A percentile compares a stretch with the other conserved stretches of the same genome.
Conservation (phyloP, 1,140 invertebrate species). For the Artemia franciscana region DNA sequence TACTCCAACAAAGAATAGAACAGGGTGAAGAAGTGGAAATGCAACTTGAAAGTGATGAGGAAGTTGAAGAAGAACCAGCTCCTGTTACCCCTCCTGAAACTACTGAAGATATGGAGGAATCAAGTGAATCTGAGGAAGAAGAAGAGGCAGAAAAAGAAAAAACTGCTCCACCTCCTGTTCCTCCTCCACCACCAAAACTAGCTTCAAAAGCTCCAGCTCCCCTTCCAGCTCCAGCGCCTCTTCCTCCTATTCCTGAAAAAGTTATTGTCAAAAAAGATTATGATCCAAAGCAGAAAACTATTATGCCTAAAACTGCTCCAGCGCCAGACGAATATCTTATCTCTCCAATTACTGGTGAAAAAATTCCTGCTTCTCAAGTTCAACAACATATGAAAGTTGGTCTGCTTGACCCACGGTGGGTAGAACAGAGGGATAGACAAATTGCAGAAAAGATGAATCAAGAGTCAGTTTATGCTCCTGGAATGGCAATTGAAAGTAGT, state of each 20-base stretch:
- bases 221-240: slow-evolving; percentile 45
- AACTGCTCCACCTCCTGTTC: slow-evolving; percentile 13
- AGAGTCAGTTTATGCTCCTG: slow-evolving; percentile 62
- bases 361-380: slow-evolving; percentile 86
- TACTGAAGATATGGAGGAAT: slow-evolving; percentile 14
- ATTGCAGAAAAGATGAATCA: slow-evolving; percentile 57
- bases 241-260: slow-evolving; percentile 55
- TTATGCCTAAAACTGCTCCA: slow-evolving; percentile 27
- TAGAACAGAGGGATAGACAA: slow-evolving; percentile 79
- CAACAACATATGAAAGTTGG: slow-evolving; percentile 95
- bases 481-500: slow-evolving; percentile 78
- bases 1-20: slow-evolving; percentile 34
- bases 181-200: slow-evolving; percentile 12
- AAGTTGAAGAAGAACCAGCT: slow-evolving; percentile 24
- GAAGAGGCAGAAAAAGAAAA: slow-evolving; percentile 14
- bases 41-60: slow-evolving; percentile 49
- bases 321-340: slow-evolving; percentile 73
- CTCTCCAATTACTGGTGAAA: slow-evolving; percentile 92
- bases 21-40: slow-evolving; percentile 43
- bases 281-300: slow-evolving; percentile 53
- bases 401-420: slow-evolving; percentile 87
- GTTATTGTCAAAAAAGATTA: slow-evolving; percentile 89
- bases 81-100: slow-evolving; percentile 13
- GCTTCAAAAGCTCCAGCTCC: slow-evolving; percentile 17
- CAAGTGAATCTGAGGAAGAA: slow-evolving; percentile 8